Conservation (phyloP, 2,797 vertebrate species). For the Lophius americanus region DNA sequence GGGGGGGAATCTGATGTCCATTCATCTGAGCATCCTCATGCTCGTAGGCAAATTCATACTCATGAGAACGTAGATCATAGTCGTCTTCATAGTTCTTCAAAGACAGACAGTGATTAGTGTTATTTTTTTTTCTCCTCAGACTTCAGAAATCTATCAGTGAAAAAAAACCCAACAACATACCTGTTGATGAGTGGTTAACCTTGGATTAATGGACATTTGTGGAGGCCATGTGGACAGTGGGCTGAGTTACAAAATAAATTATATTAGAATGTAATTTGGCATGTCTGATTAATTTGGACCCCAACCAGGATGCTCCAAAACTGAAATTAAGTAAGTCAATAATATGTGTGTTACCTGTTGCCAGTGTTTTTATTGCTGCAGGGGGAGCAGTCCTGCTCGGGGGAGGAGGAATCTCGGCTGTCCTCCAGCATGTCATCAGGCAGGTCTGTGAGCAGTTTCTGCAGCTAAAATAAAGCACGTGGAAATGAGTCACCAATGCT, state of each 20-base stretch:
- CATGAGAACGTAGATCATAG: conserved; percentile 65
- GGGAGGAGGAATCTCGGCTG: conserved; percentile 85
- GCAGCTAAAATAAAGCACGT: conserved; percentile 83
- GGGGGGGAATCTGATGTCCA: conserved; percentile 55
- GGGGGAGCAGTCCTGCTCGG: conserved; percentile 81
- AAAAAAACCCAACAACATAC: conserved; percentile 55
- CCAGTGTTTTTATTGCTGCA: conserved; percentile 80
- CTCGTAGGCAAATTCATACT: conserved; percentile 67
- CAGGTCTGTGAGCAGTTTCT: conserved; percentile 93
- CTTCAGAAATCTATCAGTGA: conserved; percentile 3
- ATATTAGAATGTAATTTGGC: background rate
- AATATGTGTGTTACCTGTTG: conserved; percentile 79
- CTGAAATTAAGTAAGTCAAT: conserved; percentile 6
- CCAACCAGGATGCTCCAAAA: background rate
- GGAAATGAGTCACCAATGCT: conserved; percentile 69
- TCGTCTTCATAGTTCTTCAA: conserved; percentile 72
- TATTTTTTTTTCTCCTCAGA: background rate
- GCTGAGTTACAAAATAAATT: conserved; percentile 64
- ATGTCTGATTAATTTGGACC: background rate
- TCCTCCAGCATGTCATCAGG: conserved; percentile 98
- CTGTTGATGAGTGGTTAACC: conserved; percentile 74
- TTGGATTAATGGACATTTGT: conserved; percentile 80
- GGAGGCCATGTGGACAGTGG: conserved; percentile 72
- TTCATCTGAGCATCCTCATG: conserved; percentile 63
- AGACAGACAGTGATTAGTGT: conserved; percentile 5